Evolutionary conservation across 2,113 vertebrate genomes (phyloP).

Genomic region (Muntiacus reevesi): DNA sequence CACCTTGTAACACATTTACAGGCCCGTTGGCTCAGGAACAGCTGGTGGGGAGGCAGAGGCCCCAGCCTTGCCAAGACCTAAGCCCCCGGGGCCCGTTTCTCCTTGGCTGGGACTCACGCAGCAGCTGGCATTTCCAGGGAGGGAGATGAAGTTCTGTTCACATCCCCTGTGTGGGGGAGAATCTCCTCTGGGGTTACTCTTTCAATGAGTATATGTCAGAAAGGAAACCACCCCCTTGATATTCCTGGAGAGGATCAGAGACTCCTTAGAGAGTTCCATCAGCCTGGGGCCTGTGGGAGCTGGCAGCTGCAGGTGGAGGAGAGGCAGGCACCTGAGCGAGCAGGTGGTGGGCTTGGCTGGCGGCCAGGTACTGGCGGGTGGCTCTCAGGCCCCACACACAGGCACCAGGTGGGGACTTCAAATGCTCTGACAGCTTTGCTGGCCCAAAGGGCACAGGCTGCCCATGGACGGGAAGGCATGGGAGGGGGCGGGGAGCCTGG

Average conservation of each 20-base stretch:
- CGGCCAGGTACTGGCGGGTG: not conserved
- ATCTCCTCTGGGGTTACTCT: not conserved
- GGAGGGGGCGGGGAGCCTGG: fast-evolving
- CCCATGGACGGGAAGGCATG: not conserved
- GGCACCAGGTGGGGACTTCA: not conserved
- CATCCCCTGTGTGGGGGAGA: not conserved
- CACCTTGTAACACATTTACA: not conserved
- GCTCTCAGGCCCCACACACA: not conserved
- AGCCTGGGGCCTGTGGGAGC: not conserved
- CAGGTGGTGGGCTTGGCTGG: slow-evolving; percentile 28
- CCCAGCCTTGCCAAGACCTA: fast-evolving
- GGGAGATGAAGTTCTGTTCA: slow-evolving; percentile 9
- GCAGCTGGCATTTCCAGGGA: not conserved
- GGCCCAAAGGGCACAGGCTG: not conserved
- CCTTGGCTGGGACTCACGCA: fast-evolving
- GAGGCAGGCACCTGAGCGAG: not conserved
- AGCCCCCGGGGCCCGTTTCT: not conserved
- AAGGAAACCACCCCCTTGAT: not conserved
- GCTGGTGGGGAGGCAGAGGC: not conserved
- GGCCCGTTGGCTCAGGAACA: not conserved
- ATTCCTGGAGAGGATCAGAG: not conserved
- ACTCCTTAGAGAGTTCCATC: not conserved
- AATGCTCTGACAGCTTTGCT: not conserved
- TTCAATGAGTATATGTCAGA: no score
- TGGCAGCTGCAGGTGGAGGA: not conserved